phyloP scores from a whole-genome alignment of 1,140 invertebrate species.

The Propsilocerus akamusi region DNA sequence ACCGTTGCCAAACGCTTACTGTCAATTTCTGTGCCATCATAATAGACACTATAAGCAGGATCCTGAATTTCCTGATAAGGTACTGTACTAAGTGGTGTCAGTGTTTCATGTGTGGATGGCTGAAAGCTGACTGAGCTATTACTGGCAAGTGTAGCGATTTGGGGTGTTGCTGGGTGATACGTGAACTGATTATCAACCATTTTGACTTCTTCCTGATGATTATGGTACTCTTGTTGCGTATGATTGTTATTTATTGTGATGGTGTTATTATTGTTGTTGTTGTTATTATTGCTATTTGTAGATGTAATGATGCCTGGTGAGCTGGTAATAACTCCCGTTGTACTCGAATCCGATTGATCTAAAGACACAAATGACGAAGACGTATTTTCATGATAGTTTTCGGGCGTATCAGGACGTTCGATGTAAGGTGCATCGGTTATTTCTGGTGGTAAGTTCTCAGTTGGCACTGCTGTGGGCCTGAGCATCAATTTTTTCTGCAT shows the following conservation, averaged over 20 bases:
- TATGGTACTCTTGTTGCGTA: neutral
- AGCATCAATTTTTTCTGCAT: neutral
- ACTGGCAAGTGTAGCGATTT: neutral
- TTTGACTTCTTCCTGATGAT: neutral
- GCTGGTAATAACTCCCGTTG: neutral
- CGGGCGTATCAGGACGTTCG: neutral
- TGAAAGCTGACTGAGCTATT: neutral
- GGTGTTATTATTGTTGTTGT: neutral
- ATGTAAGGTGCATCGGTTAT: neutral
- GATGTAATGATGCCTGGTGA: neutral
- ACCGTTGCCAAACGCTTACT: neutral
- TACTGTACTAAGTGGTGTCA: neutral
- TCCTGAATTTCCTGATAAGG: neutral
- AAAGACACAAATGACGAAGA: neutral
- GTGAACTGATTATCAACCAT: neutral
- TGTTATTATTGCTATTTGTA: neutral
- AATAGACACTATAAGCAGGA: neutral
- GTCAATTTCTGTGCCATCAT: neutral
- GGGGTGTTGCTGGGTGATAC: neutral
- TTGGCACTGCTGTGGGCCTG: neutral
- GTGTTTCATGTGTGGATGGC: neutral
- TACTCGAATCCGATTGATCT: neutral
- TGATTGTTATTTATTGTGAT: neutral
- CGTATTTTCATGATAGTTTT: neutral
- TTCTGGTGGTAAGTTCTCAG: neutral